Conservation (phyloP, 2,113 vertebrate species). For the Notechis scutatus region DNA sequence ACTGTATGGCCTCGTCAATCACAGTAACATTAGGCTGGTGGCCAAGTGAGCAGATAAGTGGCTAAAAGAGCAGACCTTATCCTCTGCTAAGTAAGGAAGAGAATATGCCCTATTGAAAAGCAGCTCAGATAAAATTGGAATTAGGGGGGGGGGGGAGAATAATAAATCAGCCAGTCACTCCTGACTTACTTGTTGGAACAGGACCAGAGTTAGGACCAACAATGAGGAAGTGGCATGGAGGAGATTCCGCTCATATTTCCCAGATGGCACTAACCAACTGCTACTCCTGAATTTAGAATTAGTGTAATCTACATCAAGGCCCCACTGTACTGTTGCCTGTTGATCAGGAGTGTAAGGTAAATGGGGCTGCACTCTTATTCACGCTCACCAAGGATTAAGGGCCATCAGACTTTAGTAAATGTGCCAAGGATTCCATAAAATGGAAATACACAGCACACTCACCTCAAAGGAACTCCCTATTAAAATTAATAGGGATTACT, state of each 20-base stretch:
- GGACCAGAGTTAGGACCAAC: background rate
- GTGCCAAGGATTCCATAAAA: background rate
- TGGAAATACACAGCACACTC: background rate
- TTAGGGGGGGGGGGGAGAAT: background rate
- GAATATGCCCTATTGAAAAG: fast-evolving
- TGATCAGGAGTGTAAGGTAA: background rate
- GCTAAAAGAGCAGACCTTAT: conserved; percentile 13
- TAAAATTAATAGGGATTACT: background rate
- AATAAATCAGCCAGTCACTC: background rate
- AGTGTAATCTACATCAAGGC: background rate
- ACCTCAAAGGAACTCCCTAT: background rate
- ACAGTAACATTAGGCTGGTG: background rate
- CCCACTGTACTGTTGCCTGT: background rate
- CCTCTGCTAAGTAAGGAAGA: background rate
- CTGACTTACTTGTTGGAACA: background rate
- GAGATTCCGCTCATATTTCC: background rate
- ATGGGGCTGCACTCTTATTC: background rate
- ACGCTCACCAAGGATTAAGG: background rate
- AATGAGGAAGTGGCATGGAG: background rate
- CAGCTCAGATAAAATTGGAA: background rate
- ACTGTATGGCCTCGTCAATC: conserved; percentile 10
- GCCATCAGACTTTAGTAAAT: background rate
- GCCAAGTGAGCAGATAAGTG: conserved; percentile 23
- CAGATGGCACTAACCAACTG: background rate
- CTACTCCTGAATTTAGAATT: background rate